Evolutionary conservation across 1,140 invertebrate genomes (phyloP).

Genomic region (Micrasema minimum): DNA sequence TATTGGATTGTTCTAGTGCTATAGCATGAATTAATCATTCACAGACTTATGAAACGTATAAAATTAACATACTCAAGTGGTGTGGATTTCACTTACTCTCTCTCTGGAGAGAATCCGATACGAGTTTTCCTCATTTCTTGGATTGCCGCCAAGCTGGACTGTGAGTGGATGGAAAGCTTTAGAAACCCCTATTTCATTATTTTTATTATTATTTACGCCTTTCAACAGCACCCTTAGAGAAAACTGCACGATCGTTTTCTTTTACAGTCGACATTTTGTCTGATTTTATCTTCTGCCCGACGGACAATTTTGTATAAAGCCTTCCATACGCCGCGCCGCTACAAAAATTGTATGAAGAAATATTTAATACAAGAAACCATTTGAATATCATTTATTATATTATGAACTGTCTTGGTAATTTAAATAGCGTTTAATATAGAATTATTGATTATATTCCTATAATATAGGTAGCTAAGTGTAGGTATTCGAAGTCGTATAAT

Average conservation of each 20-base stretch:
- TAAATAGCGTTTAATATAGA: too few relatives aligned
- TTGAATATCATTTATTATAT: too few relatives aligned
- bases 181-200: conserved; percentile 1
- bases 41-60: not conserved
- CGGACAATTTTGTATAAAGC: not conserved
- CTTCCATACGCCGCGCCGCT: too few relatives aligned
- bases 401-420: too few relatives aligned
- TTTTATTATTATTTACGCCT: conserved; percentile 2
- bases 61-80: conserved; percentile 22
- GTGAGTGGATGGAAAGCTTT: not conserved
- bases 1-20: too few relatives aligned
- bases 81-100: conserved; percentile 23
- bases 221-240: not conserved
- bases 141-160: conserved; percentile 14
- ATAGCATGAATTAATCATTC: too few relatives aligned
- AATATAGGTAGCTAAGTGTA: too few relatives aligned
- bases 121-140: conserved; percentile 1
- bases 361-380: too few relatives aligned
- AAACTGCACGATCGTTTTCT: conserved; percentile 14
- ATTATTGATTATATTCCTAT: too few relatives aligned
- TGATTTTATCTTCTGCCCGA: not conserved
- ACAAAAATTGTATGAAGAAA: too few relatives aligned
- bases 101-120: conserved; percentile 1
- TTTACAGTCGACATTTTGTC: not conserved
- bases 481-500: too few relatives aligned